Evolutionary conservation across 2,113 vertebrate species (phyloP), one percentile per base, ranked within the genome.

Genomic region (Dromaius novaehollandiae): DNA sequence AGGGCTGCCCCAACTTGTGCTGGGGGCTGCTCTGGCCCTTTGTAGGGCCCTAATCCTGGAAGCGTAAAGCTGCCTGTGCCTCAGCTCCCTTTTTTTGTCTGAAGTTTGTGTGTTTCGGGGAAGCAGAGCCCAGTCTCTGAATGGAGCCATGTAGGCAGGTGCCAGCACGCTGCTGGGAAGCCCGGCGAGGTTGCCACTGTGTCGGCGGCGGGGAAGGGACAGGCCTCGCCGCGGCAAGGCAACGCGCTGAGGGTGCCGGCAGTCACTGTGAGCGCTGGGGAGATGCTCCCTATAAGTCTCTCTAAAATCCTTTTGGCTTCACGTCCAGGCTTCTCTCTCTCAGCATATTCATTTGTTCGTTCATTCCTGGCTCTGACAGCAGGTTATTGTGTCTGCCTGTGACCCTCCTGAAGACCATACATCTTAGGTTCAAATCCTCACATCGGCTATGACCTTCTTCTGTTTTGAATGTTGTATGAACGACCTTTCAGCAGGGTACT

Each of bases 401-500:
- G 79, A 81, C 89, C 86, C 95, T 93, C 88, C 95, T 68, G 79
- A 74, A 94, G 91, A 96, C 92, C 93, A 89, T 95, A 89, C 95
- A 96, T 98, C 94, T 98, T 96, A 75, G 66, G 97, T 92, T 93
- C 42, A 28, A 93, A 79, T 87, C 79, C 58, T 95, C 73, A 38
- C 94, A 73, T 66, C 25, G 90, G 93, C 95, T 92, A 4, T 82
- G 86, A 96, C 95, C 96, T 93, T 86, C 94, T 88, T 51, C 69
- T 79, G 76, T 70, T 80, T 56, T 64, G 76, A 90, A 68, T 84
- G 90, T 87, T 86, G 89, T 22, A 34, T 32, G 73, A 65, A 5
- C 98, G 97, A 96, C 96, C 96, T 98, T 96, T 95, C 81, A 91
- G 81, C 51, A 50, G 92, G 81, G 83, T 36, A 58, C 85, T 96